These are phyloP conservation scores for Elaphurus davidianus DNA, from an alignment of 2,113 vertebrate species.

Conservation along the genomic window DNA sequence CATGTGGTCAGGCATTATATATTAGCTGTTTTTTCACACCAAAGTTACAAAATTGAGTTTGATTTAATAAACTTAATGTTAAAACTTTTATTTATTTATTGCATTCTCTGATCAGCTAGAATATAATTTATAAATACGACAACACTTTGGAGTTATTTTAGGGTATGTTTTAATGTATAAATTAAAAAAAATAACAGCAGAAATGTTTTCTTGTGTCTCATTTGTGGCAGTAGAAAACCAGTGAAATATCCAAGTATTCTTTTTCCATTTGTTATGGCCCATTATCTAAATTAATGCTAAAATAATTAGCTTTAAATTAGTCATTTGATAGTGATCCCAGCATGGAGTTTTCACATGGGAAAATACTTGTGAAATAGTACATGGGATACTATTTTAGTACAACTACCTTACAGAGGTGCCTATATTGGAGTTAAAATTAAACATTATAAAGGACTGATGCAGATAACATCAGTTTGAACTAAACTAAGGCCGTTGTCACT, in stretches of 20 bases:
- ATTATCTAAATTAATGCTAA: not conserved
- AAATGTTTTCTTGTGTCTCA: conserved; percentile 51
- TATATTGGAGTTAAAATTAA: not conserved
- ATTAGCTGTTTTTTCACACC: conserved; percentile 49
- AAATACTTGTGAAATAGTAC: not conserved
- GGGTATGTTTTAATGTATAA: conserved; percentile 1
- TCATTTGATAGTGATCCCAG: conserved; percentile 1
- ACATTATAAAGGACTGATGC: not conserved
- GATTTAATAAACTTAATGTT: conserved; percentile 57
- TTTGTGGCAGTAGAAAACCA: conserved; percentile 23
- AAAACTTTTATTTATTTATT: conserved; percentile 64
- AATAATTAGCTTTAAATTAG: conserved; percentile 39
- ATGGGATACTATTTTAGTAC: not conserved
- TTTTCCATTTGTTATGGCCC: conserved; percentile 22
- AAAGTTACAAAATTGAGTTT: conserved; percentile 28
- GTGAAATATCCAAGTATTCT: conserved; percentile 13
- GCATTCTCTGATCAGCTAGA: conserved; percentile 41
- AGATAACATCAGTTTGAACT: not conserved
- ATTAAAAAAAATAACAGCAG: conserved; percentile 17
- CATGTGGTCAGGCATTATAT: conserved; percentile 54
- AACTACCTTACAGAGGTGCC: not conserved
- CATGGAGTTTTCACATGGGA: not conserved
- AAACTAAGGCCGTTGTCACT: not conserved
- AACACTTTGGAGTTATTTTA: conserved; percentile 45
- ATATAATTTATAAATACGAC: conserved; percentile 51